A percentile compares a stretch with the other conserved stretches of the same genome.
Evolutionary conservation across 2,888 invertebrate genomes (phyloP).

Genomic region (Philonicus albiceps): DNA sequence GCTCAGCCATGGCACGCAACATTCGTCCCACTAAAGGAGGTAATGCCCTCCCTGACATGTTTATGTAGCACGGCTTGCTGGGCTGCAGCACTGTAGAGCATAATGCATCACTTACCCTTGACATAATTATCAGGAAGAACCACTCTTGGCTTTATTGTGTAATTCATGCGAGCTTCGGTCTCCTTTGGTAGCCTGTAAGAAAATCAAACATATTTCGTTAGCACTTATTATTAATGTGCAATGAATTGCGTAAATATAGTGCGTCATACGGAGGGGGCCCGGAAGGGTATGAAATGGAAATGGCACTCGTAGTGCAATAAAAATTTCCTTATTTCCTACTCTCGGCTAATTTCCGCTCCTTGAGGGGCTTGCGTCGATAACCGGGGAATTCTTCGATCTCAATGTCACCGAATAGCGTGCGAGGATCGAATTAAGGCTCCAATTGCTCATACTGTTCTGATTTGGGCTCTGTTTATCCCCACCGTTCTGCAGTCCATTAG

Average conservation of each 20-base stretch:
- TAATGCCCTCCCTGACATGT: conserved; percentile 44
- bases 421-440: background rate
- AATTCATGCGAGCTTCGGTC: conserved; percentile 67
- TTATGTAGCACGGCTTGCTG: conserved; percentile 12
- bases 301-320: background rate
- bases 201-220: conserved; percentile 21
- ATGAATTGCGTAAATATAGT: background rate
- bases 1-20: conserved; percentile 49
- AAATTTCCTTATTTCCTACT: conserved; percentile 3
- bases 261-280: background rate
- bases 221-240: background rate
- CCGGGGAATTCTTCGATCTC: background rate
- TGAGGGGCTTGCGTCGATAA: background rate
- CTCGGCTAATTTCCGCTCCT: background rate
- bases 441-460: background rate
- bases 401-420: conserved; percentile 24
- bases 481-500: background rate
- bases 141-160: conserved; percentile 72
- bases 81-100: background rate
- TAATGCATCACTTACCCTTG: conserved; percentile 68
- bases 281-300: background rate
- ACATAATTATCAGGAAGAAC: conserved; percentile 78
- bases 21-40: conserved; percentile 49
- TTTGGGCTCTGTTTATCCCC: background rate
- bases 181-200: conserved; percentile 60